Evolutionary conservation across 2,113 vertebrate genomes (phyloP).

Genomic region (Eolophus roseicapilla): DNA sequence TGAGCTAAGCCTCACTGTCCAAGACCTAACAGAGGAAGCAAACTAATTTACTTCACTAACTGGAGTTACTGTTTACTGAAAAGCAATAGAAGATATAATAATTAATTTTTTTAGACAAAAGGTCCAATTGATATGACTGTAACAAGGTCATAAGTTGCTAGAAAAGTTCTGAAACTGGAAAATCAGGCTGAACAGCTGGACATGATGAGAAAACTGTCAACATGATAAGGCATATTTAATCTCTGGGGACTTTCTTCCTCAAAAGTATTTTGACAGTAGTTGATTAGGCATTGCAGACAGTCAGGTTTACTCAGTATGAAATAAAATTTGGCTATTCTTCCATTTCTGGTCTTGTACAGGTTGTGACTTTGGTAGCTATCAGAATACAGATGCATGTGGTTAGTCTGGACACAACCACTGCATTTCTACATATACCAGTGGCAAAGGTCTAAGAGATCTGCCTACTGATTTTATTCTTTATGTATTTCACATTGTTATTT

Average conservation of each 20-base stretch:
- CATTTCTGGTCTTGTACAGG: background rate
- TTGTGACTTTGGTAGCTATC: background rate
- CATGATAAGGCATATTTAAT: background rate
- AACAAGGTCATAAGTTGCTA: background rate
- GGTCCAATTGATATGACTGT: background rate
- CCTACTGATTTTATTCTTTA: background rate
- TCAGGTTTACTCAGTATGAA: background rate
- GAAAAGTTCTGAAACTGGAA: background rate
- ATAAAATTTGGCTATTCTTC: background rate
- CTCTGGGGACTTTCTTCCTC: background rate
- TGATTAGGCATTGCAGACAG: rapidly evolving
- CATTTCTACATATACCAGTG: background rate
- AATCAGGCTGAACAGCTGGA: background rate
- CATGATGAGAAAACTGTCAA: background rate
- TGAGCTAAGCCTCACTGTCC: background rate
- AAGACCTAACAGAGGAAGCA: background rate
- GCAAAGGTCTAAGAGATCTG: background rate
- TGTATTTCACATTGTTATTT: background rate
- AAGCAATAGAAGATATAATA: background rate
- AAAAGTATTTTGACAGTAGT: background rate
- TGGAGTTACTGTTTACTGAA: background rate
- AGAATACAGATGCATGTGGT: background rate
- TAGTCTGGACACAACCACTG: background rate
- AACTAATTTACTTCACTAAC: background rate
- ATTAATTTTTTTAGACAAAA: background rate